A percentile compares a stretch with the other conserved stretches of the same genome.
These are phyloP conservation scores for Amphimallon solstitiale DNA, from an alignment of 2,888 invertebrate genomes.

Conservation along the genomic window DNA sequence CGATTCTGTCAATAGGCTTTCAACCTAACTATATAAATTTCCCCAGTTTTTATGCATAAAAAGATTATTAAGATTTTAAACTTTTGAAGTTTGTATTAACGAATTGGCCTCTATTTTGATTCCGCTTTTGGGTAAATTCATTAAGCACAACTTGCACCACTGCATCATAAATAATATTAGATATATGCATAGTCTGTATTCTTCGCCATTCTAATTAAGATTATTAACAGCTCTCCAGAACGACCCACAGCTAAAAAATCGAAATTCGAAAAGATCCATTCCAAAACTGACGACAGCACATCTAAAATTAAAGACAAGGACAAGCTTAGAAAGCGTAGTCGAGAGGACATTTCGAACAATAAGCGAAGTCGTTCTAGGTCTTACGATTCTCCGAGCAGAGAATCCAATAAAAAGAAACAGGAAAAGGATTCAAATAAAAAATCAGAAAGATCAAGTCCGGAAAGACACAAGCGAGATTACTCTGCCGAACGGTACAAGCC, in stretches of 20 bases:
- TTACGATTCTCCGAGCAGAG: constrained; percentile 44
- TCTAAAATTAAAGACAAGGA: constrained; percentile 5
- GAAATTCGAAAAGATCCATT: constrained; percentile 24
- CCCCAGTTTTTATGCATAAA: too few species aligned
- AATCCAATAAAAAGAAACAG: constrained; percentile 45
- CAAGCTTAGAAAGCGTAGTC: not conserved
- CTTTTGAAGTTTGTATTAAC: too few species aligned
- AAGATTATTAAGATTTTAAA: too few species aligned
- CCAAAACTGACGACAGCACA: not conserved
- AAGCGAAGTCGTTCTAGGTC: constrained; percentile 47
- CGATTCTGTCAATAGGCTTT: too few species aligned
- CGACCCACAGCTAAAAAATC: constrained; percentile 48
- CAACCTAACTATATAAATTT: too few species aligned
- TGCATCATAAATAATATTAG: too few species aligned
- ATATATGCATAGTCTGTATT: too few species aligned
- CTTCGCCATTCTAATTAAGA: constrained; percentile 22
- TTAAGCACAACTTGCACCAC: too few species aligned
- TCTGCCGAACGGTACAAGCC: constrained; percentile 29
- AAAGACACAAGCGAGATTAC: constrained; percentile 28
- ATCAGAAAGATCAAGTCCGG: constrained; percentile 21
- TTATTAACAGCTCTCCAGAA: constrained; percentile 54
- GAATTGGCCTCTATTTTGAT: too few species aligned
- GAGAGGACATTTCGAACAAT: constrained; percentile 5
- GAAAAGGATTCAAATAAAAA: constrained; percentile 45
- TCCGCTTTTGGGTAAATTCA: too few species aligned